These are phyloP conservation scores for Crocallis elinguaria DNA, from an alignment of 2,888 invertebrate species.

Conservation along the genomic window DNA sequence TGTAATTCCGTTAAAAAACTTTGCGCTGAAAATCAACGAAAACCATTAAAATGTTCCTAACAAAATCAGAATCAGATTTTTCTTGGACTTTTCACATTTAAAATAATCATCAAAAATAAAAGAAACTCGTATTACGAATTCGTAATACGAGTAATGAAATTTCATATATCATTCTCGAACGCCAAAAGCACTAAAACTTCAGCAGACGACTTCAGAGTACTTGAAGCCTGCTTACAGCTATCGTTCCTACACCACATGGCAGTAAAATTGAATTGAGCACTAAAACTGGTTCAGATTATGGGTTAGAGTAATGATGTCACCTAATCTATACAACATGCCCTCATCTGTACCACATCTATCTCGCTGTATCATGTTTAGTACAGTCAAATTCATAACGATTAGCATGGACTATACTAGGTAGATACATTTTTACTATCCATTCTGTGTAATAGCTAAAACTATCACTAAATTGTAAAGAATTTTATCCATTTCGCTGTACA, in stretches of 20 bases:
- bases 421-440: not conserved
- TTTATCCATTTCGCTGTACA: too few species aligned
- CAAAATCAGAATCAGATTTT: too few species aligned
- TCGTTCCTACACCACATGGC: not conserved
- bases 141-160: not conserved
- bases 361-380: not conserved
- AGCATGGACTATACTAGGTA: not conserved
- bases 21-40: too few species aligned
- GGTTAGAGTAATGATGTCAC: constrained; percentile 41
- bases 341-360: too few species aligned
- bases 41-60: too few species aligned
- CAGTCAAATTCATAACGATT: not conserved
- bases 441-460: too few species aligned
- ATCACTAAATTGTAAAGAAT: too few species aligned
- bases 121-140: not conserved
- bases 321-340: constrained; percentile 42
- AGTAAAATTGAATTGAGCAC: constrained; percentile 9
- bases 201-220: not conserved
- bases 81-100: too few species aligned
- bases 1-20: too few species aligned
- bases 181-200: not conserved
- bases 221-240: not conserved
- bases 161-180: not conserved
- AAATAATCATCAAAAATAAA: not conserved
- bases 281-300: constrained; percentile 36